A percentile compares a stretch with the other conserved stretches of the same genome.
phyloP scores from a whole-genome alignment of 2,113 vertebrate genomes.

The Seriola dumerili region DNA sequence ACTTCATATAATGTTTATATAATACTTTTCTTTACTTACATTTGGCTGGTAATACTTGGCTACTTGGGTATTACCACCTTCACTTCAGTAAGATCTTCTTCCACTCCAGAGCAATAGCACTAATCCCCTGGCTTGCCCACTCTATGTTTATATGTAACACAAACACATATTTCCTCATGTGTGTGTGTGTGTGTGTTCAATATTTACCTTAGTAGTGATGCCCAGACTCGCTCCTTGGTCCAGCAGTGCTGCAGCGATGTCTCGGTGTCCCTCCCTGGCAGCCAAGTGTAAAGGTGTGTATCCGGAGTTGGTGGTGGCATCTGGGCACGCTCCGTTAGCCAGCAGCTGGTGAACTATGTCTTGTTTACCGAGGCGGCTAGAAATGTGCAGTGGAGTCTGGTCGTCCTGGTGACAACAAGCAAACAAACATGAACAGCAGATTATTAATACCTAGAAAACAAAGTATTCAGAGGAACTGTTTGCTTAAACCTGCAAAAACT shows the following conservation, averaged over 20 bases:
- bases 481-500: neutral
- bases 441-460: neutral
- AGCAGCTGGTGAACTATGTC: constrained; percentile 96
- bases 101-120: no score
- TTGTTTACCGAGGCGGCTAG: constrained; percentile 93
- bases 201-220: constrained; percentile 93
- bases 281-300: constrained; percentile 96
- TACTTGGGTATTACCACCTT: no score
- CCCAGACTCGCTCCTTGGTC: constrained; percentile 92
- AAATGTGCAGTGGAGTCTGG: constrained; percentile 96
- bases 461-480: neutral
- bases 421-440: neutral
- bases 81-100: no score
- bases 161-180: neutral
- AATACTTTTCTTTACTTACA: no score
- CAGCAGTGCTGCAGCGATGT: constrained; percentile 91
- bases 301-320: constrained; percentile 93
- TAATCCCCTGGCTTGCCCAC: no score
- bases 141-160: no score
- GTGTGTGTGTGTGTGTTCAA: neutral
- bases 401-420: constrained; percentile 87
- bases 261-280: constrained; percentile 93
- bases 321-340: constrained; percentile 90
- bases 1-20: no score
- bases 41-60: no score